Base-by-base conservation (phyloP, 2,888 invertebrate species). In the Netelia virgata region DNA sequence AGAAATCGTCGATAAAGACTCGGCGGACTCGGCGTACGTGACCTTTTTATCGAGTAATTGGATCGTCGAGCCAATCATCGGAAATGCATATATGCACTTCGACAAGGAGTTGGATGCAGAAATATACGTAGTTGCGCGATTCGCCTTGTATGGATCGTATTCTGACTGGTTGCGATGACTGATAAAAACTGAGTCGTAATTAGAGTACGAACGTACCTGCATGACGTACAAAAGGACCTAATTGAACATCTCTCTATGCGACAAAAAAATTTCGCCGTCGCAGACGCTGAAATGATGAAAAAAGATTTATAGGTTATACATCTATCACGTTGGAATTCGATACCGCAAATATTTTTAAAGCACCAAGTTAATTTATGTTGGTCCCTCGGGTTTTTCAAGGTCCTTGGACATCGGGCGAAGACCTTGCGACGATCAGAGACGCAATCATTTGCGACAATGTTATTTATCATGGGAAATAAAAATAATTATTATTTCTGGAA, bases 21-120 rank as follows among this genome's bases (percentile, higher is more conserved):
- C 61, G 23, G 28, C 59, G 53, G 66, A 68, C 69, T 59, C 28
- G 66, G 23, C 50, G 59, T 20, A 50, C 41, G 64, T 57, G 68
- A 83, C 77, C 41, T 78, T 82, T 78, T 74, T 78, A 70, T 74
- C 83, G 69, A 18, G 47, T 83, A 74, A 83, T 83, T 78, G 78
- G 83, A 83, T 82, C 75, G 82, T 16, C 61, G 59, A 64, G 79
- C 69, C 76, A 79, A 70, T 83, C 83, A 70, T 77, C 41, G 70
- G 53, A 79, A 83, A 83, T 79, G 16, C 70, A 83, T 79, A 53
- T 70, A 57, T 50, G 66, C 41, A 5, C 50, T 57, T 57, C 14
- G 68, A 16, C 36, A 70, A 53, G 43, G 43, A 70, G 66, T 72
- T 82, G 70, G 57, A 76, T 76, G 70, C 43, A 80, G 68, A 73